These are phyloP conservation scores for Acholoe squamosa DNA, from an alignment of 2,888 invertebrate species.

Conservation along the genomic window DNA sequence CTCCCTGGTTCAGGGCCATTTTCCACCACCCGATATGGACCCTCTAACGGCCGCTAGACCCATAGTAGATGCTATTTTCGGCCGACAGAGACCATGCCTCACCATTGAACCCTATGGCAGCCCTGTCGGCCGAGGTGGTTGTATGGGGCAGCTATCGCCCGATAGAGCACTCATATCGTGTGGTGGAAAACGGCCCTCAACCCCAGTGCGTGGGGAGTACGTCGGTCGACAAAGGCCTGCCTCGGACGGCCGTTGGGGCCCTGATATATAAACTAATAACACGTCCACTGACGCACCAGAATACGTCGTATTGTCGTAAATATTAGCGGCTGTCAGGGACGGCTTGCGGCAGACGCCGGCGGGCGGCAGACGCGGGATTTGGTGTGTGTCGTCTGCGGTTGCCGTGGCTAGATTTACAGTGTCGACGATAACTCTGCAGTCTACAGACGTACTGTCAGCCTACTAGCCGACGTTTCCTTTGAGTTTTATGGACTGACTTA, in stretches of 20 bases:
- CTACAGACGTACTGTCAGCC: background rate
- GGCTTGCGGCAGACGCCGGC: background rate
- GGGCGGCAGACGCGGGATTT: background rate
- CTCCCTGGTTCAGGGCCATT: background rate
- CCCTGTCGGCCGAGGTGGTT: too few species aligned
- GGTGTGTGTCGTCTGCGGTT: background rate
- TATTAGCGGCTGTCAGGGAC: background rate
- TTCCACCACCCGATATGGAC: too few species aligned
- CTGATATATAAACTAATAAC: conserved; percentile 33
- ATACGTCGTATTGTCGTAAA: background rate
- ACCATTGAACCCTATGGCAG: too few species aligned
- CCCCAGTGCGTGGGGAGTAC: background rate
- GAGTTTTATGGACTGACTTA: background rate
- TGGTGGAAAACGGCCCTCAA: too few species aligned
- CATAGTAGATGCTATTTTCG: too few species aligned
- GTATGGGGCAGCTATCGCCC: too few species aligned
- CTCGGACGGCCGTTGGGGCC: background rate
- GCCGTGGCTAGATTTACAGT: background rate
- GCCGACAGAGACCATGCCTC: too few species aligned
- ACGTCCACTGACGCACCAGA: background rate
- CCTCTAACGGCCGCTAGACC: too few species aligned
- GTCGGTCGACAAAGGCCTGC: background rate
- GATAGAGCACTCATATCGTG: too few species aligned
- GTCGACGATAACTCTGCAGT: background rate
- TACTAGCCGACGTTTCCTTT: background rate